Base-by-base conservation (phyloP, 1,140 invertebrate species). In the Zaprionus tsacasi region DNA sequence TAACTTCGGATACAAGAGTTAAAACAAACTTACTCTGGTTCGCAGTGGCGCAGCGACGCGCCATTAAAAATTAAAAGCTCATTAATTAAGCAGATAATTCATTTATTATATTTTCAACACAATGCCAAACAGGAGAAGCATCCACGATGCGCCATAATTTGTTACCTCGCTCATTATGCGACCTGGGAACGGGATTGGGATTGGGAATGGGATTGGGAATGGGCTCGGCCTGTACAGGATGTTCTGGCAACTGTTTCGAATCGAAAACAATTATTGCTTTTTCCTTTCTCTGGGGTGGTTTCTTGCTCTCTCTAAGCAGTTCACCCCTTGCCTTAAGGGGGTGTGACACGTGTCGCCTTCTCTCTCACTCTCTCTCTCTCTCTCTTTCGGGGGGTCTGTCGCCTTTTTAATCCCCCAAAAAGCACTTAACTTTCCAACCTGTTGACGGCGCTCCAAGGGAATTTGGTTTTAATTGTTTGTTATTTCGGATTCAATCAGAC, bases 51-150 rank as follows among this genome's bases (percentile, higher is more conserved):
- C 76, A 80, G 82, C 70, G 70, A 50, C 50, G 81, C 75, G 71
- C 74, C 83, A 91, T 91, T 91, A 91, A 91, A 83, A 91, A 91
- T 91, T 91, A 91, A 91, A 91, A 91, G 83, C 79, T 91, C 89
- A 91, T 91, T 91, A 91, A 88, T 91, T 91, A 91, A 69, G 60
- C 74, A 78, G 89, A 91, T 91, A 88, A 91, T 91, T 91, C 81
- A 91, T 91, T 91, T 88, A 90, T 90, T 90, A 90, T 90, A 90
- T 82, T 86, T 90, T 89, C 86, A 89, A 89, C 86, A 89, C 81
- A 86, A 83, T 80, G 57, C 66, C 50, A 58, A 48, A 21, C 66
- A 69, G 25, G 3, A 57, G 33, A 27, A 33, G 33, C 33, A n/a
- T 7, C 30, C 30, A 33, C 36, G 36, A 61, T 67, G 79, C 65